Base-by-base conservation (phyloP, 1,140 invertebrate genomes). In the Magallana ariakensis region DNA sequence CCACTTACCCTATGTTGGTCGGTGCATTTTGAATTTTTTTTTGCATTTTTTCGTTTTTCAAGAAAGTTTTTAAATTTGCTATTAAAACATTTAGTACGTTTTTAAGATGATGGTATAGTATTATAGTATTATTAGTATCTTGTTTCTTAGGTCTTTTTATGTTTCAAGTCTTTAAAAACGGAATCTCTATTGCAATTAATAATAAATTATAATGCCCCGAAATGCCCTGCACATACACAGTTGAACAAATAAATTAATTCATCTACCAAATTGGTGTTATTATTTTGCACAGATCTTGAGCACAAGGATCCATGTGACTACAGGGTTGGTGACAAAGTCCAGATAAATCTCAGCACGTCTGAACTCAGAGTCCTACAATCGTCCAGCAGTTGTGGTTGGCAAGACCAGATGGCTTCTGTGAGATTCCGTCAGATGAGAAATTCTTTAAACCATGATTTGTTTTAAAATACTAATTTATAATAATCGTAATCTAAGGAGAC, bases 331-430 rank as follows among this genome's bases (percentile, higher is more conserved):
- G 97, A 98, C 93, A 97, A 97, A 91, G 97, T 98, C 7, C 96
- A 97, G 94, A 97, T 98, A 1, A 94, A 96, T 57, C 95, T 97
- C 19, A 96, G 97, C 88, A 95, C 96, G 2, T 96, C 97, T 22
- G 85, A 90, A 15, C 93, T 98, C 16, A 97, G 97, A 93, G 95
- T 95, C 83, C 95, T 97, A 94, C 97, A 98, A 94, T 96, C 96
- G 90, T 97, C 97, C 0, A 97, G 97, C 93, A 53, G 54, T 16
- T 97, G 97, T 62, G 97, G 97, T 10, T 98, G 97, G 97, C 98
- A 98, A 95, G 97, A 97, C 58, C 95, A 96, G 56, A 98, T 98
- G 97, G 96, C 96, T 19, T 97, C 97, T 86, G 95, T 96, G 91
- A 88, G 62, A 60, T 60, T 6, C 58, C 15, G 11, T 60, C 1